These are phyloP conservation scores for Linurgus olivaceus DNA, from an alignment of 2,797 vertebrate genomes.

Conservation along the genomic window DNA sequence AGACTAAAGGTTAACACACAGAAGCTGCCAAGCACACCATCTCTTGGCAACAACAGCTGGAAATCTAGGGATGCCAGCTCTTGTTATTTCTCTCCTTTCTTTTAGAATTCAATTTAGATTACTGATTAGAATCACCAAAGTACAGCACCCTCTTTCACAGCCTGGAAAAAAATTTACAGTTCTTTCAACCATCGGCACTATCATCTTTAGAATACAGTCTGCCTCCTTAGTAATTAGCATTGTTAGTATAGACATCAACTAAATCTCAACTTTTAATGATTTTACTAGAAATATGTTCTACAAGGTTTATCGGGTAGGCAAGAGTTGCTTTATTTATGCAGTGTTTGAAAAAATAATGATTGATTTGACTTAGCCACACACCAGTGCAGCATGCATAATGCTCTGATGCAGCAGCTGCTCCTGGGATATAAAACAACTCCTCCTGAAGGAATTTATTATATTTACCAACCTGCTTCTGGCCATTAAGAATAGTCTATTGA, in stretches of 20 bases:
- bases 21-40: not conserved
- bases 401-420: not conserved
- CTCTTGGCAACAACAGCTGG: not conserved
- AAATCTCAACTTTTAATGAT: not conserved
- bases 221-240: not conserved
- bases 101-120: not conserved
- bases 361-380: rapidly evolving
- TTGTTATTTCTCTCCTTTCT: not conserved
- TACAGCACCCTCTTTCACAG: not conserved
- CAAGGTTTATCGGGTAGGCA: not conserved
- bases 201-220: not conserved
- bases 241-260: not conserved
- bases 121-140: not conserved
- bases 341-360: not conserved
- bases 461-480: not conserved
- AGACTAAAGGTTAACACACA: not conserved
- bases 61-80: not conserved
- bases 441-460: not conserved
- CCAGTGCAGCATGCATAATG: not conserved
- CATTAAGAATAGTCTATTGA: not conserved
- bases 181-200: not conserved
- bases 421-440: not conserved
- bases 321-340: not conserved
- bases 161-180: not conserved
- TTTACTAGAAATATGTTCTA: not conserved